Evolutionary conservation across 2,797 vertebrate species (phyloP).

Genomic region (Erethizon dorsatum): DNA sequence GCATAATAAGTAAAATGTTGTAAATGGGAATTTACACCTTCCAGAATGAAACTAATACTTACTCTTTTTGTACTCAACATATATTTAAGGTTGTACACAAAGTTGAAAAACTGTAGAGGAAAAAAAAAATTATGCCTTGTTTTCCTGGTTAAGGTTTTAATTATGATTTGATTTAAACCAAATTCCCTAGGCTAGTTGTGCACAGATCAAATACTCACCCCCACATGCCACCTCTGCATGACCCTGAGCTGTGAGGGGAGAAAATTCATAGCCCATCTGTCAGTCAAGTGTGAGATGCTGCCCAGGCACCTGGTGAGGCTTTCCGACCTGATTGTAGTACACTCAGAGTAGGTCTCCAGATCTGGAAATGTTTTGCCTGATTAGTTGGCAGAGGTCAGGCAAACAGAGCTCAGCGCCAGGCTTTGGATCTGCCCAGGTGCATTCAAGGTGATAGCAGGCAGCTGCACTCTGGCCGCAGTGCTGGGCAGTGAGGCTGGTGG

Average conservation of each 20-base stretch:
- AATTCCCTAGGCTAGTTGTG: constrained; percentile 60
- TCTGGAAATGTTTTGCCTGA: constrained; percentile 75
- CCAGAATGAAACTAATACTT: constrained; percentile 57
- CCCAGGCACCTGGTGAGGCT: constrained; percentile 71
- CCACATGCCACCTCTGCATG: constrained; percentile 48
- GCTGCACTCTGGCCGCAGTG: constrained; percentile 31
- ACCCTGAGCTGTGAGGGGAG: constrained; percentile 68
- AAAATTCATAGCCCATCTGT: constrained; percentile 74
- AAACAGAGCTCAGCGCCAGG: constrained; percentile 48
- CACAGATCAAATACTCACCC: constrained; percentile 65
- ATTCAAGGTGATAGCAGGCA: constrained; percentile 58
- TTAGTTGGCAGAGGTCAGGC: constrained; percentile 73
- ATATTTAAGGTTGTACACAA: constrained; percentile 70
- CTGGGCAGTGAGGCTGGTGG: constrained; percentile 15
- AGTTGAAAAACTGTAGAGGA: constrained; percentile 63
- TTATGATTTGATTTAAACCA: constrained; percentile 81
- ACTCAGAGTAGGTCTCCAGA: constrained; percentile 47
- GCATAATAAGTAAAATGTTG: constrained; percentile 67
- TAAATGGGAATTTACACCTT: constrained; percentile 73
- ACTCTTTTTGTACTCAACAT: constrained; percentile 26
- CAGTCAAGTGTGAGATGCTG: constrained; percentile 76
- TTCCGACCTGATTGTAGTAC: constrained; percentile 51
- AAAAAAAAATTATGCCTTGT: constrained; percentile 75
- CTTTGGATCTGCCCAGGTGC: constrained; percentile 67
- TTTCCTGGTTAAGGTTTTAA: constrained; percentile 77